These are phyloP conservation scores for Uloborus diversus DNA, from an alignment of 1,140 invertebrate species.

Conservation along the genomic window DNA sequence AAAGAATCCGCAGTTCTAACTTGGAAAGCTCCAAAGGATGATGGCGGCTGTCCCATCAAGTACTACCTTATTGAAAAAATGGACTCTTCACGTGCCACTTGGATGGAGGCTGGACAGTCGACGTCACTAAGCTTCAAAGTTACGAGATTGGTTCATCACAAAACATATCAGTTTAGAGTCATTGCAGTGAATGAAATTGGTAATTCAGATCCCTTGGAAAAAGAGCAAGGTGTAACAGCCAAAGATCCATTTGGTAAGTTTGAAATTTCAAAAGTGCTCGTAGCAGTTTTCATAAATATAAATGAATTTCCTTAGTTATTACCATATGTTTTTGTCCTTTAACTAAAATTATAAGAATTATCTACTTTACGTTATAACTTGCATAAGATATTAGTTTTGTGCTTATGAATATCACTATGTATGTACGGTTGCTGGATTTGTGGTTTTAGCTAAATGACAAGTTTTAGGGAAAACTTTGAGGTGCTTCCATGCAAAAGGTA, in stretches of 20 bases:
- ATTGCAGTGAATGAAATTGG: constrained; percentile 95
- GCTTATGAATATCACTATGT: too few species aligned
- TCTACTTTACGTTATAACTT: too few species aligned
- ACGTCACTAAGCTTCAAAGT: constrained; percentile 84
- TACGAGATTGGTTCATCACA: constrained; percentile 86
- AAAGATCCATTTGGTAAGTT: constrained; percentile 87
- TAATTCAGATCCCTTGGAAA: constrained; percentile 89
- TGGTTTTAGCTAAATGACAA: too few species aligned
- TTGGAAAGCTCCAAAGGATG: constrained; percentile 85
- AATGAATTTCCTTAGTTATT: too few species aligned
- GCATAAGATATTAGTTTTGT: too few species aligned
- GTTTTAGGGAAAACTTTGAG: too few species aligned
- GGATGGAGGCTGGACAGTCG: constrained; percentile 92
- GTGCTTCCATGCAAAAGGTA: too few species aligned
- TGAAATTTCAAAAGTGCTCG: background rate
- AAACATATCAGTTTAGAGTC: constrained; percentile 88
- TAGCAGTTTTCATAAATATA: too few species aligned
- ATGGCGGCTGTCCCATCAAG: constrained; percentile 92
- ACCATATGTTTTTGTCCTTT: too few species aligned
- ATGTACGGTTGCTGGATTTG: too few species aligned
- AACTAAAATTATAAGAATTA: too few species aligned
- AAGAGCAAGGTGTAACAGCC: constrained; percentile 86
- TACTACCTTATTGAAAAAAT: constrained; percentile 98
- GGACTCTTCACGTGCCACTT: constrained; percentile 92
- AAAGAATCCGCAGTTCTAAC: constrained; percentile 87